phyloP scores from a whole-genome alignment of 2,797 vertebrate genomes.

The Betta splendens region DNA sequence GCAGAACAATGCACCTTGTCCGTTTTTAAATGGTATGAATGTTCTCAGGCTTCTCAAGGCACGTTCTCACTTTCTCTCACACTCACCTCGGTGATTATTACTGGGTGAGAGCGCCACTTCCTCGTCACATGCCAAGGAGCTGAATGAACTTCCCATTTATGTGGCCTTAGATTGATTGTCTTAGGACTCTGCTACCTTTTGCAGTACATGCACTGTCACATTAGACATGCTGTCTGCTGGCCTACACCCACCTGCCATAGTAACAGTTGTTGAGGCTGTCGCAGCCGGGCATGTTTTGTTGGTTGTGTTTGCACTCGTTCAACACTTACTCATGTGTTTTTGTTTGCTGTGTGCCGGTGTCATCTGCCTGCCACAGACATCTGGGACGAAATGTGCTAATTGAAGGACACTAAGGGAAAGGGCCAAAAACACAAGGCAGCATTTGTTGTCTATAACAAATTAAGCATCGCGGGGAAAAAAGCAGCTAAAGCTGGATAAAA shows the following conservation, averaged over 20 bases:
- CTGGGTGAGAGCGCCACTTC: conserved; percentile 57
- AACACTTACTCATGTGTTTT: conserved; percentile 67
- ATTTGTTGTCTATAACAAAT: too few relatives aligned
- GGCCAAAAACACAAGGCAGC: conserved; percentile 18
- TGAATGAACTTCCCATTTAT: conserved; percentile 74
- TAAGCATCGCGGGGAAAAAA: too few relatives aligned
- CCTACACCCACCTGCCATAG: not conserved
- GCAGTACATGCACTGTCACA: not conserved
- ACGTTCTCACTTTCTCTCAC: conserved; percentile 5
- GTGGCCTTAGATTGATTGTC: conserved; percentile 40
- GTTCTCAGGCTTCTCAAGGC: conserved; percentile 14
- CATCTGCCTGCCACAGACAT: conserved; percentile 68
- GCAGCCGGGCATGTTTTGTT: conserved; percentile 9
- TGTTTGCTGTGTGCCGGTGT: conserved; percentile 56
- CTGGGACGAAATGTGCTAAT: conserved; percentile 68
- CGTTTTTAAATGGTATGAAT: conserved; percentile 4
- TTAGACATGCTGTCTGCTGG: not conserved
- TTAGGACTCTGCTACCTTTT: conserved; percentile 9
- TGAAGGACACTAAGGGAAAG: conserved; percentile 39
- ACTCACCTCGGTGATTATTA: conserved; percentile 27
- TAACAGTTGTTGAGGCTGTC: conserved; percentile 19
- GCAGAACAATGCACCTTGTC: not conserved
- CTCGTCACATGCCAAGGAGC: conserved; percentile 60
- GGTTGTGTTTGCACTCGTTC: conserved; percentile 55
- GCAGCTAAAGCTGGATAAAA: conserved; percentile 10